Base-by-base conservation (phyloP, 64 coral and sea anemone species). In the Acropora yongei region DNA sequence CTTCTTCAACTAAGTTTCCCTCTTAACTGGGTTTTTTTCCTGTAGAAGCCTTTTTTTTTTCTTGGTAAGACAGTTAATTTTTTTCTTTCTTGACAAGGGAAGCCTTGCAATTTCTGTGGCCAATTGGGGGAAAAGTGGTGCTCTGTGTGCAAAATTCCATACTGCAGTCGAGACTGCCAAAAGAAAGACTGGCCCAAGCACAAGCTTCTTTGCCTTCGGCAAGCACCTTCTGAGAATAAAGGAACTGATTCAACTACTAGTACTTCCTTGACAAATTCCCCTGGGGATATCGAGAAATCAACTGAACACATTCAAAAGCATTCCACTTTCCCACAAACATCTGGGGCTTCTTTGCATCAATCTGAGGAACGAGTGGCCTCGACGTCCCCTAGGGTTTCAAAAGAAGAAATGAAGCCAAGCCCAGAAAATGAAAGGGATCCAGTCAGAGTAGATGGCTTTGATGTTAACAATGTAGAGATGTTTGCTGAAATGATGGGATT, bases 91-190 rank as follows among this genome's bases (percentile, higher is more conserved):
- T 45, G 8, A 12, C 50, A 81, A 85, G 82, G 65, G 44, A 69
- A 49, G 3, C 88, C 94, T 39, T 98, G 97, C 20, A 93, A 80
- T 53, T 78, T 87, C 1, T 98, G 97, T 86, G 68, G 91, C 8
- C 89, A 90, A 9, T 48, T 18, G 40, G 92, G 94, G 49, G 82
- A 55, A 9, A 93, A 92, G 63, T 79, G 91, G 17, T 98, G 97
- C 78, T 90, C 94, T 72, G 87, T 76, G 17, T 98, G 97, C 58
- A 98, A 98, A 89, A 78, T 91, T 1, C 97, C 90, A 41, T 98
- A 98, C 42, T 98, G 97, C 69, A 96, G 97, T 58, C 78, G 88
- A 19, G 92, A 90, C 1, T 98, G 97, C 47, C 97, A 98, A 76
- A 93, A 88, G n/a, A 73, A 78, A 17, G 91, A 98, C 72, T 93